Conservation (phyloP, 2,888 invertebrate genomes). For the Drosophila eohydei region DNA sequence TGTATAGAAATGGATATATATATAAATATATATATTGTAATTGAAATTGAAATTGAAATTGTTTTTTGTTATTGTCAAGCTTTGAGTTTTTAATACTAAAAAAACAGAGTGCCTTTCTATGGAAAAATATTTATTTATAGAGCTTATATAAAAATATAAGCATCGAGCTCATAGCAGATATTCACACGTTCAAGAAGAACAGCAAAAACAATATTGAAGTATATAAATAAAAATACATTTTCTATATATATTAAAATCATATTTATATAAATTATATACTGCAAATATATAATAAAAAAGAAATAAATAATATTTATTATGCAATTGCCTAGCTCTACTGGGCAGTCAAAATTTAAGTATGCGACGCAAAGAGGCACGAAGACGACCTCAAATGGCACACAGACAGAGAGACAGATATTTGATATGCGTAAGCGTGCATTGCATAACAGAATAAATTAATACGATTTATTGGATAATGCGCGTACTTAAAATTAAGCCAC, state of each 20-base stretch:
- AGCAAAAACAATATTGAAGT: no score
- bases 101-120: not conserved
- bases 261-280: no score
- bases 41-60: not conserved
- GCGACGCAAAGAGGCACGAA: not conserved
- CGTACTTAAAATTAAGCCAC: conserved; percentile 3
- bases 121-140: not conserved
- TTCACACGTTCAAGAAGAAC: no score
- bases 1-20: not conserved
- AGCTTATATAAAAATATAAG: not conserved
- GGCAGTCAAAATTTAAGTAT: not conserved
- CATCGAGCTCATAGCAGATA: not conserved
- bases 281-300: no score
- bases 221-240: no score
- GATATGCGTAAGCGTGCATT: conserved; percentile 4
- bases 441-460: conserved; percentile 3
- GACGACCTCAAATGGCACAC: not conserved
- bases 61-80: not conserved
- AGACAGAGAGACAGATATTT: conserved; percentile 1
- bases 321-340: not conserved
- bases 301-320: not conserved
- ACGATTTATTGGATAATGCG: conserved; percentile 11
- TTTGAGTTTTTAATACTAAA: not conserved
- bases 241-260: no score
- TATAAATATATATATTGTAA: not conserved